Base-by-base conservation (phyloP, 2,888 invertebrate genomes). In the Minunthozetes semirufus region DNA sequence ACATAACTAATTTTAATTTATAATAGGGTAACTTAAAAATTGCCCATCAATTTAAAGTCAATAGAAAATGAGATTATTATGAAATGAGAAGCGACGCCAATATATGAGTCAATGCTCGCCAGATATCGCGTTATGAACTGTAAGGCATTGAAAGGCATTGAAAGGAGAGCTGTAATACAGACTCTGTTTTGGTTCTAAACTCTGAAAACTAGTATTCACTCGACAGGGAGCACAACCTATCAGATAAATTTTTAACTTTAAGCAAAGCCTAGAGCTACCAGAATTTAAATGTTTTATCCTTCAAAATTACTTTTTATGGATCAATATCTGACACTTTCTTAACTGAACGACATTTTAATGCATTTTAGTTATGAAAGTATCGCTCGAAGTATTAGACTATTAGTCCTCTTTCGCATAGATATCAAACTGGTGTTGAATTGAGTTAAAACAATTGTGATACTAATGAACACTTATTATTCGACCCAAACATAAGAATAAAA, bases 101-200 rank as follows among this genome's bases (percentile, higher is more conserved):
- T 63, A 63, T 63, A 19, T 63, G 63, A 63, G 33, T 33, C 63
- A 63, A 8, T 63, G 63, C 63, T 63, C 63, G 63, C 63, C 38
- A 63, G 63, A 63, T 63, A 29, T 63, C 63, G 63, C 63, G 15
- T 63, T 63, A 25, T 38, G 63, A 63, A 33, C 63, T 63, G 63
- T 63, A 63, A 63, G 63, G 33, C 33, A 33, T 29, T 2, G 11
- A 17, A n/a, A 8, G 53, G 8, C 33, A n/a, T 50, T 50, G 13
- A 50, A 50, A 50, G 13, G 4, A 53, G n/a, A 19, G 53, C 8
- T 19, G 53, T 17, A n/a, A 4, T n/a, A 53, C 8, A 4, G 19
- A 53, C 33, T 33, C 33, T 33, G 4, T 33, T 5, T 33, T 33
- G 33, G 33, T 33, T 33, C 33, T 3, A 33, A 33, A 8, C 17